Base-by-base conservation (phyloP, 2,797 vertebrate species). In the Aplochiton taeniatus region DNA sequence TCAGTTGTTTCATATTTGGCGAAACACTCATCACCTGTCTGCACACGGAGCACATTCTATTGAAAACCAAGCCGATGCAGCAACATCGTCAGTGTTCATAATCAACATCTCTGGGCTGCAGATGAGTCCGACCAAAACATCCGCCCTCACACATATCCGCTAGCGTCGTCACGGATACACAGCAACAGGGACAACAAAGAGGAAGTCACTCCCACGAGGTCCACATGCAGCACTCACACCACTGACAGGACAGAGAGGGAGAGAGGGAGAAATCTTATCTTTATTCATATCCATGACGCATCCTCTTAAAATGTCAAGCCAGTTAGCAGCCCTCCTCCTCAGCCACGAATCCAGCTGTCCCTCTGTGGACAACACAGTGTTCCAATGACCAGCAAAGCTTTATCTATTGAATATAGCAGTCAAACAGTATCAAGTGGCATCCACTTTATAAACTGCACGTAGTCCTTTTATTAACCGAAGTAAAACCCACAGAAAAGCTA, bases 61-160 rank as follows among this genome's bases (percentile, higher is more conserved):
- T 60, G 62, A 82, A 76, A 75, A 80, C 62, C 70, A 69, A 74
- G 75, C 82, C 64, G 68, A 45, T 72, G 70, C 78, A 81, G 74
- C 43, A 46, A 8, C 67, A 69, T 75, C 80, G 68, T 65, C 69
- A 72, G 68, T 52, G 54, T 31, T 47, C 68, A 74, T 82, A 85
- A 89, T 89, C 83, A 86, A 82, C 76, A 81, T 77, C 83, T 68
- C 55, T 49, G 19, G 70, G 81, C 79, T 83, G 86, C 83, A 83
- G 82, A 84, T 76, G 81, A 80, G 72, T 66, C 83, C 74, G 72
- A 86, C 85, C 68, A 80, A 86, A 82, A 83, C 81, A 83, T 82
- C 75, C 71, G 63, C 54, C 65, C 3, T 69, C 64, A 59, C 75
- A 80, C 70, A 83, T 67, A 61, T 83, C 86, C 58, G 74, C 72